phyloP scores from a whole-genome alignment of 2,797 vertebrate genomes.

The Nasua narica region DNA sequence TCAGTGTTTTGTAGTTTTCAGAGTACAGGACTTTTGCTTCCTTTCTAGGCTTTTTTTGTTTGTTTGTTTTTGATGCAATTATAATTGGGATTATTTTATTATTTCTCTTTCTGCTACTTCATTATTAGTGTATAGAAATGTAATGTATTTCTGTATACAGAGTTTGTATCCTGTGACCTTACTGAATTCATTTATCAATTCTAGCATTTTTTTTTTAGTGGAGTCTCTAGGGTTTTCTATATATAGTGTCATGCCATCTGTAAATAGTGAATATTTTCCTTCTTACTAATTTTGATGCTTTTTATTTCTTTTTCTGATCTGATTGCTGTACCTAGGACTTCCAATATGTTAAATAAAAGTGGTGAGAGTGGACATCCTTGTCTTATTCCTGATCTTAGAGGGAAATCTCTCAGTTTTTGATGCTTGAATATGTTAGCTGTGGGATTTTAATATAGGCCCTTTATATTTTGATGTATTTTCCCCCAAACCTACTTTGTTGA shows the following conservation, averaged over 20 bases:
- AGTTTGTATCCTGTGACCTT: not conserved
- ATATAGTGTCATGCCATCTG: not conserved
- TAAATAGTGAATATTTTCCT: not conserved
- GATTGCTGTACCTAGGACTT: not conserved
- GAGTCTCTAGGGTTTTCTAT: not conserved
- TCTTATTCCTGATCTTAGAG: not conserved
- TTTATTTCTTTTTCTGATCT: not conserved
- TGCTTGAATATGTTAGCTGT: not conserved
- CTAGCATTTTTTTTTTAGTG: not conserved
- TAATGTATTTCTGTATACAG: not conserved
- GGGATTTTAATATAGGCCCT: not conserved
- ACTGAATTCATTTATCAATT: not conserved
- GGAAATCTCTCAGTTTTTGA: not conserved
- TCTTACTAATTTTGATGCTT: not conserved
- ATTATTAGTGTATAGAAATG: not conserved
- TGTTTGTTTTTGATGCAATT: not conserved
- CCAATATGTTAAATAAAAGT: not conserved
- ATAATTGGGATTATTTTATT: not conserved
- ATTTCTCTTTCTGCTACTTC: not conserved
- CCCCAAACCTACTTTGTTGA: not conserved
- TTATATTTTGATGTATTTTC: not conserved
- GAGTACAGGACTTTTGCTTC: not conserved
- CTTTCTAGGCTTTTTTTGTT: not conserved
- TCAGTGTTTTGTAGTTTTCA: not conserved
- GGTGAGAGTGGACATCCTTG: not conserved